These are phyloP conservation scores for Uropsilus gracilis DNA, from an alignment of 2,113 vertebrate species.

Conservation along the genomic window DNA sequence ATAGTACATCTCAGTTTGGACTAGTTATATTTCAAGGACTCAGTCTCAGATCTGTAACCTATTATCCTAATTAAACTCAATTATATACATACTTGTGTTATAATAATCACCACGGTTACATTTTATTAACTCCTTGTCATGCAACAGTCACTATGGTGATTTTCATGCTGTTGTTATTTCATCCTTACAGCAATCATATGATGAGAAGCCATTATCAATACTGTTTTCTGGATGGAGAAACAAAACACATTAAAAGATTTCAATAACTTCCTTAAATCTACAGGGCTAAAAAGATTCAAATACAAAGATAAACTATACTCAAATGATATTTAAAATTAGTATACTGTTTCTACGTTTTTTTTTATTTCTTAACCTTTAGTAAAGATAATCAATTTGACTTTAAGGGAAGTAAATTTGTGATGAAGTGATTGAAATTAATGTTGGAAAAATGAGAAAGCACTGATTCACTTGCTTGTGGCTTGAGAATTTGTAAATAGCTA, in stretches of 20 bases:
- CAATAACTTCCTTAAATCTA: not conserved
- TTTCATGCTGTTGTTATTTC: conserved; percentile 11
- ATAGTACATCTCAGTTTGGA: not conserved
- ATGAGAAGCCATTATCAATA: not conserved
- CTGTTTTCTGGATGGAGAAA: not conserved
- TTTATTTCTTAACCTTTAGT: not conserved
- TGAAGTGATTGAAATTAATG: not conserved
- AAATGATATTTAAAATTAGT: not conserved
- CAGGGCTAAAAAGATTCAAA: not conserved
- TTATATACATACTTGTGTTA: not conserved
- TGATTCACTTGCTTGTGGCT: not conserved
- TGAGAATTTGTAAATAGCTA: not conserved
- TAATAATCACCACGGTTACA: not conserved
- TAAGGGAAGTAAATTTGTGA: not conserved
- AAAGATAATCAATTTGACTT: not conserved
- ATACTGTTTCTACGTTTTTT: not conserved
- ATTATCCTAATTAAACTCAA: not conserved
- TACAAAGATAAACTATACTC: not conserved
- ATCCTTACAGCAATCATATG: not conserved
- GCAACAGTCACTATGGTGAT: not conserved
- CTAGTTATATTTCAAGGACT: not conserved
- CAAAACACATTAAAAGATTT: not conserved
- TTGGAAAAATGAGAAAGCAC: not conserved
- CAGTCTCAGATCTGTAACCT: not conserved
- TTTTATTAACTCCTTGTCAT: not conserved